These are phyloP conservation scores for Harpalus rufipes DNA, from an alignment of 2,888 invertebrate species.

Conservation along the genomic window DNA sequence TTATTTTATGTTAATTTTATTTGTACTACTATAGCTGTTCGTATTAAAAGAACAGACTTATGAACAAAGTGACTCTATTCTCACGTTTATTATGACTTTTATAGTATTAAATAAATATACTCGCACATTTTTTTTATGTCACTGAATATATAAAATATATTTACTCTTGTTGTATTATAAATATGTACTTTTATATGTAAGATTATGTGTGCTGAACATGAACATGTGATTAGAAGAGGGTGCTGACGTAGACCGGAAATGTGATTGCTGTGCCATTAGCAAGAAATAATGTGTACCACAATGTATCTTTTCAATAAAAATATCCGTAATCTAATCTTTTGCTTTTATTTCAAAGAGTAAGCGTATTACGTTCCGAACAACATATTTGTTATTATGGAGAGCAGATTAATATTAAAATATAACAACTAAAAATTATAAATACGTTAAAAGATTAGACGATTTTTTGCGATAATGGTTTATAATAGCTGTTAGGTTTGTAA, in stretches of 20 bases:
- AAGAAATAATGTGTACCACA: constrained; percentile 40
- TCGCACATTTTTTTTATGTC: constrained; percentile 37
- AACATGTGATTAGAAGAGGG: constrained; percentile 44
- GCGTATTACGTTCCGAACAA: neutral
- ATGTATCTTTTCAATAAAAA: constrained; percentile 36
- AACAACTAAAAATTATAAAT: neutral
- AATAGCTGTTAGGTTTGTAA: too few species aligned
- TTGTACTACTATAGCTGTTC: neutral
- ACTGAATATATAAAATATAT: constrained; percentile 13
- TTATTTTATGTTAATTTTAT: constrained; percentile 34
- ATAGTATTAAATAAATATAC: constrained; percentile 32
- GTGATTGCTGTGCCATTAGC: constrained; percentile 63
- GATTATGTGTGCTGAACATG: neutral
- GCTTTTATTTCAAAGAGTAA: neutral
- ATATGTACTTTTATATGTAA: neutral
- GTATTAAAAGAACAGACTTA: neutral
- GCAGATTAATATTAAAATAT: neutral
- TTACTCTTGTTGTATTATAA: constrained; percentile 22
- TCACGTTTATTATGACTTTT: neutral
- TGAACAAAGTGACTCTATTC: neutral
- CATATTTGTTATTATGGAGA: neutral
- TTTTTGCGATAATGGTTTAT: too few species aligned
- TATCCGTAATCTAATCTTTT: neutral
- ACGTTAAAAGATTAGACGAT: neutral
- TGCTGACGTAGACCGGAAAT: constrained; percentile 48